phyloP scores from a whole-genome alignment of 2,113 vertebrate genomes.

The Eclectus roratus region DNA sequence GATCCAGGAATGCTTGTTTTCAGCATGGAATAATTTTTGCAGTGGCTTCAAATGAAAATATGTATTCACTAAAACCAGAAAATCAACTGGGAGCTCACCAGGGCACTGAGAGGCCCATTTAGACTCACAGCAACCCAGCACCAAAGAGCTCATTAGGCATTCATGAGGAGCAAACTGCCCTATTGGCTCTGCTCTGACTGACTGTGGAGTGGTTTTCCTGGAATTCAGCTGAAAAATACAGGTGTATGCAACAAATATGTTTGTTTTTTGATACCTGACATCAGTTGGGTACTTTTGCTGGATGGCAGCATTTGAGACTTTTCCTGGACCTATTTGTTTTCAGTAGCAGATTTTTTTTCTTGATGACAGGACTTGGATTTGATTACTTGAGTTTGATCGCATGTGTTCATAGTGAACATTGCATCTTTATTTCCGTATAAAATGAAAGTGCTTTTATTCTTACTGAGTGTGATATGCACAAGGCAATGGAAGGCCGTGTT shows the following conservation, averaged over 20 bases:
- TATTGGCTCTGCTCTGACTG: neutral
- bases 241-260: neutral
- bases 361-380: neutral
- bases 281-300: neutral
- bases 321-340: neutral
- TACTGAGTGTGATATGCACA: neutral
- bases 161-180: neutral
- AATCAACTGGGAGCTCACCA: neutral
- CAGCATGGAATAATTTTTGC: constrained; percentile 10
- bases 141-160: neutral
- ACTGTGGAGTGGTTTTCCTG: neutral
- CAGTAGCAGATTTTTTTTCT: neutral
- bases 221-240: neutral
- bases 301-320: neutral
- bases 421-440: neutral
- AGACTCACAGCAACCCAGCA: neutral
- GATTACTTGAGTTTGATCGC: neutral
- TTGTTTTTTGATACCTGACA: neutral
- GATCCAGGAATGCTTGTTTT: constrained; percentile 37
- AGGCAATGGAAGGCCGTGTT: neutral
- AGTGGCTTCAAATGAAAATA: constrained; percentile 30
- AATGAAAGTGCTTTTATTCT: neutral
- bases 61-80: neutral
- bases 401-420: neutral
- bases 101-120: constrained; percentile 9